phyloP scores from a whole-genome alignment of 2,797 vertebrate genomes.

The Tapirus indicus region DNA sequence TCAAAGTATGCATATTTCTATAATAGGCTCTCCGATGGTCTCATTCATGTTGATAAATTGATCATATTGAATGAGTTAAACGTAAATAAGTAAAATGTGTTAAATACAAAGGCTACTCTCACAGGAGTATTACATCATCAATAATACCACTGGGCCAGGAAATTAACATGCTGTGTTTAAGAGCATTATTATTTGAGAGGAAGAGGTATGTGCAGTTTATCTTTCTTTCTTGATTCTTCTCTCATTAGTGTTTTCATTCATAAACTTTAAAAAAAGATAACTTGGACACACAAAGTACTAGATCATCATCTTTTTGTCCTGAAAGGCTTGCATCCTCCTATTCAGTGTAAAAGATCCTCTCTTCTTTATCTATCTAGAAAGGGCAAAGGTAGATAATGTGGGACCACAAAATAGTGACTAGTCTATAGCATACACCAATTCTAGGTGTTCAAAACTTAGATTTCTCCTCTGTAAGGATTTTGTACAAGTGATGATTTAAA shows the following conservation, averaged over 20 bases:
- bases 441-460: background rate
- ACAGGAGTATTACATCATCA: background rate
- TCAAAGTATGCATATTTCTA: background rate
- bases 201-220: background rate
- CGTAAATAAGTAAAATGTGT: background rate
- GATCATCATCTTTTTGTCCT: background rate
- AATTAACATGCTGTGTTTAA: slow-evolving; percentile 35
- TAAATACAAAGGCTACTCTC: slow-evolving; percentile 25
- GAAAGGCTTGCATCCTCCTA: background rate
- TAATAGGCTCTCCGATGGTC: background rate
- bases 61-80: slow-evolving; percentile 63
- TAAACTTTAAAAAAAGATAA: background rate
- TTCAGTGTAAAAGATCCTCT: background rate
- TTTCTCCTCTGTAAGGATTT: slow-evolving; percentile 3
- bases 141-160: background rate
- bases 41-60: slow-evolving; percentile 42
- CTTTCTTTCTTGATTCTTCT: slow-evolving; percentile 24
- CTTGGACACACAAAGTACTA: background rate
- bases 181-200: background rate
- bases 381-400: background rate
- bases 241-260: slow-evolving; percentile 15
- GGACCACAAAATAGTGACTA: background rate
- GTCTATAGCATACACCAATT: background rate
- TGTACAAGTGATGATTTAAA: background rate
- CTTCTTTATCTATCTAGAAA: slow-evolving; percentile 20